Percentiles rank a stretch among this genome's conserved stretches.
These are phyloP conservation scores for Acleris cristana DNA, from an alignment of 2,888 invertebrate species.

Conservation along the genomic window DNA sequence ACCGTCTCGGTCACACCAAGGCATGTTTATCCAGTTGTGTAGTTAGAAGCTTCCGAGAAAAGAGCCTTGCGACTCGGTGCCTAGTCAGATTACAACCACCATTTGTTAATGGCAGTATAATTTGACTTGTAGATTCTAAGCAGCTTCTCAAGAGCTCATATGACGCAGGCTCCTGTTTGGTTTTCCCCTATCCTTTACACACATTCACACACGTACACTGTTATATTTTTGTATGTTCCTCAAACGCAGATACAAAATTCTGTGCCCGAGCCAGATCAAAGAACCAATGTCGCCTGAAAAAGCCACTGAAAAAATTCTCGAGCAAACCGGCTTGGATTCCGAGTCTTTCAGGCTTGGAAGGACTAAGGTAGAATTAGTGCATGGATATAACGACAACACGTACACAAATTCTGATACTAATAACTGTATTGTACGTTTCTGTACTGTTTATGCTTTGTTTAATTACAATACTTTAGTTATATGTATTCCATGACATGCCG, in stretches of 20 bases:
- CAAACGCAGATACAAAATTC: constrained; percentile 98
- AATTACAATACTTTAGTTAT: neutral
- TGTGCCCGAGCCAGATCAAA: constrained; percentile 95
- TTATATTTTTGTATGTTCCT: constrained; percentile 72
- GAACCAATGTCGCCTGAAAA: constrained; percentile 89
- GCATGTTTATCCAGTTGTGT: constrained; percentile 85
- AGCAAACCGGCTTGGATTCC: constrained; percentile 91
- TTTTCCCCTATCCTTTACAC: constrained; percentile 52
- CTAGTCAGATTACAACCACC: constrained; percentile 63
- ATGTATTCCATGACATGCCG: constrained; percentile 26
- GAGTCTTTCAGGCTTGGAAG: constrained; percentile 97
- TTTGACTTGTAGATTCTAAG: constrained; percentile 56
- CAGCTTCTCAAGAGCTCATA: constrained; percentile 67
- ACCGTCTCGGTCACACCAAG: constrained; percentile 99
- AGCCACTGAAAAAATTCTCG: constrained; percentile 92
- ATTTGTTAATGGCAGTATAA: constrained; percentile 66
- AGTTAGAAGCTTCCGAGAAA: constrained; percentile 30
- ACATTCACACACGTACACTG: constrained; percentile 56
- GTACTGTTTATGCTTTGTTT: constrained; percentile 11
- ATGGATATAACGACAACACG: constrained; percentile 51
- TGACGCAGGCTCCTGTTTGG: constrained; percentile 68
- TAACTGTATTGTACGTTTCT: constrained; percentile 43
- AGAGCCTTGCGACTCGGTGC: constrained; percentile 58
- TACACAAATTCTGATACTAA: constrained; percentile 49
- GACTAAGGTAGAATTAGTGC: constrained; percentile 92